Evolutionary conservation across 1,140 invertebrate species (phyloP), one percentile per base, ranked within the genome.

Genomic region (Propsilocerus akamusi): DNA sequence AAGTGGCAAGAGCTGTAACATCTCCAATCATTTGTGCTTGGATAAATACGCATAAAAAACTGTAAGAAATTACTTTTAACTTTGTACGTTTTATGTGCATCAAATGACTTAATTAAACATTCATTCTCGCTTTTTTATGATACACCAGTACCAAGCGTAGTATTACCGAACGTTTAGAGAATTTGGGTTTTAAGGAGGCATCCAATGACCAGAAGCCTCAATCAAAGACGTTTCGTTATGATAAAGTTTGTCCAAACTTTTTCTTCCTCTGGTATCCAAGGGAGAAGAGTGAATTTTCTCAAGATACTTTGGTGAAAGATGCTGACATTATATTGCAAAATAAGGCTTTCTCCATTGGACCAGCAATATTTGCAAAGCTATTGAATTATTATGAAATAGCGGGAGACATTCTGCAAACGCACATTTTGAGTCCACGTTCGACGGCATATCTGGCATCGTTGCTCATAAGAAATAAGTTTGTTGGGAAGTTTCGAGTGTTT

Each of bases 321-420:
- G 55, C 64, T 30, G 54, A 54, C 17, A 59, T 65, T 47, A 64
- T 65, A 17, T 62, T 67, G 53, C 59, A 86, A 81, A 81, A 84
- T 58, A 74, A 79, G 48, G 79, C 83, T 25, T 77, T 84, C 54
- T 83, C 81, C 53, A 66, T 81, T 26, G 83, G 81, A 3, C 81
- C 82, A 0, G 81, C 80, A 0, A 73, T 78, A 4, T 69, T 86
- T 49, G 75, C 74, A 47, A 74, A 77, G 48, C 69, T 81, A 2
- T 68, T 85, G 28, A 69, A 72, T 0, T 72, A 74, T 8, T 71
- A 75, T 50, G 68, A 73, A 46, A 62, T 86, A 5, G 72, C 72
- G 23, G 82, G 82, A 4, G 79, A 76, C n/a, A 77, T 86, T 0
- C 70, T 83, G 0, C 74, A 84, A 56, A 84, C 81, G 0, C 82